These are phyloP conservation scores for Coelopa pilipes DNA, from an alignment of 2,888 invertebrate genomes.

Conservation along the genomic window DNA sequence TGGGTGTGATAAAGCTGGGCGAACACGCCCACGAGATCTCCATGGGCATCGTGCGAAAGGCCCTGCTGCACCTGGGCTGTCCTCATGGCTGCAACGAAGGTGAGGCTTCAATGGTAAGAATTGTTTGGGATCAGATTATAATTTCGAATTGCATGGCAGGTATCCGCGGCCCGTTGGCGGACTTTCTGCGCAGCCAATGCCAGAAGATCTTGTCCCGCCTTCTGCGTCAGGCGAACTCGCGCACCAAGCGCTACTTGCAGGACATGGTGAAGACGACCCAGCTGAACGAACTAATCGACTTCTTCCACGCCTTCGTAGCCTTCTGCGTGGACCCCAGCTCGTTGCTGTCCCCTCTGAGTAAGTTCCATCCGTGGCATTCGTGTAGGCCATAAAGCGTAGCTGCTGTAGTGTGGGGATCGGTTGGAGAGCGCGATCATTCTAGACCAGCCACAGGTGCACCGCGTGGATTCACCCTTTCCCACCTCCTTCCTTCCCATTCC, in stretches of 20 bases:
- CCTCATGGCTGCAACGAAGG: conserved; percentile 92
- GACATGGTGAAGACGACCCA: conserved; percentile 83
- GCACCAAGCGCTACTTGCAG: conserved; percentile 70
- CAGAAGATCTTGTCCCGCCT: conserved; percentile 81
- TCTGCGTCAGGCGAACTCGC: conserved; percentile 73
- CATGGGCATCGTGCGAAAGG: conserved; percentile 65
- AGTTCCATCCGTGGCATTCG: conserved; percentile 66
- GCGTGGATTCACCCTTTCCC: not conserved
- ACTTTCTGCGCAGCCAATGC: conserved; percentile 89
- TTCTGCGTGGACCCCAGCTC: conserved; percentile 94
- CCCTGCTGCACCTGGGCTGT: conserved; percentile 89
- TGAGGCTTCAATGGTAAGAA: conserved; percentile 21
- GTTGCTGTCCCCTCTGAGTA: conserved; percentile 87
- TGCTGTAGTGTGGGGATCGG: not conserved
- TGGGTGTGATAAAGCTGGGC: conserved; percentile 79
- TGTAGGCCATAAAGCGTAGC: not conserved
- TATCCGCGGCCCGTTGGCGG: conserved; percentile 85
- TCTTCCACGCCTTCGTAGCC: conserved; percentile 94
- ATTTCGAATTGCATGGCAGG: conserved; percentile 58
- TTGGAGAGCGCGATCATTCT: not conserved
- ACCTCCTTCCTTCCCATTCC: not conserved
- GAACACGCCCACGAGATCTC: conserved; percentile 67
- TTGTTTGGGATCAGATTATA: not conserved
- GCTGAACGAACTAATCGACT: conserved; percentile 87
- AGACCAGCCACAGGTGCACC: conserved; percentile 21